A percentile compares a stretch with the other conserved stretches of the same genome.
Conservation (phyloP, 2,113 vertebrate genomes). For the Micronycteris hirsuta region DNA sequence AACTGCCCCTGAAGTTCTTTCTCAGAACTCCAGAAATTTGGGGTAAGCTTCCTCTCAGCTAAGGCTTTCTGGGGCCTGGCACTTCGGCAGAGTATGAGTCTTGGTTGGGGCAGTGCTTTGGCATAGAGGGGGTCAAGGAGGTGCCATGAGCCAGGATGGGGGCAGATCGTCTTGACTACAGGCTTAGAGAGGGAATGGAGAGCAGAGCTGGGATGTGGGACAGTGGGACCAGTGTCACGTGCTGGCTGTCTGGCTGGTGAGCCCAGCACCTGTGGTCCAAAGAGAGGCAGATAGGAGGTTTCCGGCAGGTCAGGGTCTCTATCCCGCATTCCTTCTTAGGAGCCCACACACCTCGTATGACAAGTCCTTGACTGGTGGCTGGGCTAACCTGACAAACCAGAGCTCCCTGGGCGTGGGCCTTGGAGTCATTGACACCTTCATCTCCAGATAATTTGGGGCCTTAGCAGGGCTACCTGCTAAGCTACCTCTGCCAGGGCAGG, state of each 20-base stretch:
- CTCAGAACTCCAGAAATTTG: not conserved
- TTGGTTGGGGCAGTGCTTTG: not conserved
- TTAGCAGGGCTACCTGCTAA: not conserved
- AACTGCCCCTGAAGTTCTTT: not conserved
- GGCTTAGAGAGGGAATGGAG: not conserved
- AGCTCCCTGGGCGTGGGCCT: not conserved
- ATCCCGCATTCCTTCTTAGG: not conserved
- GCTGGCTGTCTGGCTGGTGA: not conserved
- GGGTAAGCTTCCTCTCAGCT: not conserved
- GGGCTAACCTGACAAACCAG: slow-evolving; percentile 66
- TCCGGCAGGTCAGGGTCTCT: not conserved
- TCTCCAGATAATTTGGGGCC: not conserved
- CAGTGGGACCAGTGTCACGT: too few relatives aligned
- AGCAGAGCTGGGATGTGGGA: not conserved
- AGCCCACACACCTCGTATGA: slow-evolving; percentile 30
- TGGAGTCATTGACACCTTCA: not conserved
- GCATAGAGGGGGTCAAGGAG: not conserved
- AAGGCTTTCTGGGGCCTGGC: not conserved
- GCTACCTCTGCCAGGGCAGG: not conserved
- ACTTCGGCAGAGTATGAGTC: not conserved
- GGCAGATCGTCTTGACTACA: not conserved
- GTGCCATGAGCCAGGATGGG: not conserved
- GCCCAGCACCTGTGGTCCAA: not conserved
- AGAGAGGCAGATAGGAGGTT: not conserved
- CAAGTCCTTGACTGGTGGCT: not conserved